Base-by-base conservation (phyloP, 2,888 invertebrate genomes). In the Erpobdella octoculata region DNA sequence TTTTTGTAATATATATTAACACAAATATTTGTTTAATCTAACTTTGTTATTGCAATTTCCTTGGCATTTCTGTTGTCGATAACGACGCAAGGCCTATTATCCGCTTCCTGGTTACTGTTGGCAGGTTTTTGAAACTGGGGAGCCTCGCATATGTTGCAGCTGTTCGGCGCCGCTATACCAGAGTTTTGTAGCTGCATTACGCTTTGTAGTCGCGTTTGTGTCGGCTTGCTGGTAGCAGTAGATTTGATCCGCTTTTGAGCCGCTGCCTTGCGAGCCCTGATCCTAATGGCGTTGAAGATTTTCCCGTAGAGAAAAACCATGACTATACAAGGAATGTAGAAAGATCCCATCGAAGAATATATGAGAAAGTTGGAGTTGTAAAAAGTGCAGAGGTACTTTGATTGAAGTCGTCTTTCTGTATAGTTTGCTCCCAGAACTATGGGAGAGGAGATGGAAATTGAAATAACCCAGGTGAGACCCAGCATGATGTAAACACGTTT, bases 311-410 rank as follows among this genome's bases (percentile, higher is more conserved):
- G 89, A 84, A 92, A 92, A 84, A 97, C 91, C 95, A 98, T 97
- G 82, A 96, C 92, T 82, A 95, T 89, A 83, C 81, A 96, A 9
- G 98, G 98, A 80, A 98, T 94, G 85, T 95, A 98, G 88, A 98
- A 98, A 80, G 97, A 97, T 77, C 93, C 92, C 78, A 98, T 87
- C 71, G 97, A 97, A 18, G 96, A 97, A 86, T 93, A 95, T 81
- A 98, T 91, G 82, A 97, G 92, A 85, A 97, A 98, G 86, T 95
- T 92, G 77, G 93, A 91, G 85, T 95, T 97, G 86, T 95, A 95
- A 87, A 98, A 96, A 78, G 92, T 88, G 86, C 98, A 77, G 53
- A 75, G 25, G 33, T 75, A 46, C 9, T 80, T 75, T 75, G 76
- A 62, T 48, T 66, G 69, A 1, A 48, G 38, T 18, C 78, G 73